Base-by-base conservation (phyloP, 2,888 invertebrate genomes). In the Conus canariensis region DNA sequence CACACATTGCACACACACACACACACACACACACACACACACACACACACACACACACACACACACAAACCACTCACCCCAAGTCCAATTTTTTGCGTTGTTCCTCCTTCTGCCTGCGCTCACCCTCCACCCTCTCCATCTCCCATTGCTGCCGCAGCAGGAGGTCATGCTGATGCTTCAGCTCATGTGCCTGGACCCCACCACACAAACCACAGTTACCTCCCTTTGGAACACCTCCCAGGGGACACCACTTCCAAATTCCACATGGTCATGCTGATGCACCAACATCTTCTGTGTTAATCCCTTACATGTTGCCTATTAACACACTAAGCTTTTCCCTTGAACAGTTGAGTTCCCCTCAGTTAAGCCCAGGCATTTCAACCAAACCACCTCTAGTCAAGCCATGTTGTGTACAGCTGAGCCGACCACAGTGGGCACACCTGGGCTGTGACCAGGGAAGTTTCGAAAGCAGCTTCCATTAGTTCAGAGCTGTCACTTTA, bases 131-230 rank as follows among this genome's bases (percentile, higher is more conserved):
- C 16, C 92, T 92, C 59, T 95, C 95, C 77, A 96, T 87, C 90
- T 96, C 94, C 95, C 95, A 95, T 86, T 96, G 95, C 88, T 95
- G 93, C 88, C 90, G 92, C 90, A 95, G 90, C 86, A 96, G 91
- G 30, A 93, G 91, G 64, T 95, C 95, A 90, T 96, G 93, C 88
- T 96, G 94, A 58, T 92, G 91, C 89, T 95, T 95, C 90, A 95
- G 91, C 90, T 91, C 92, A 45, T 93, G 93, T 30, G 95, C 94
- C 96, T 96, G 87, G 25, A 16, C 5, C 64, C 80, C n/a, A 45
- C 2, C 45, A 45, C 4, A 45, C 45, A 45, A 45, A 45, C 45
- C 22, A n/a, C 12, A 60, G 45, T 45, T 45, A 45, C 4, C 45
- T 45, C 45, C 45, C 45, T 45, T 45, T 45, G 45, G 45, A 45